These are phyloP conservation scores for Hybognathus amarus DNA, from an alignment of 2,797 vertebrate genomes.

Conservation along the genomic window DNA sequence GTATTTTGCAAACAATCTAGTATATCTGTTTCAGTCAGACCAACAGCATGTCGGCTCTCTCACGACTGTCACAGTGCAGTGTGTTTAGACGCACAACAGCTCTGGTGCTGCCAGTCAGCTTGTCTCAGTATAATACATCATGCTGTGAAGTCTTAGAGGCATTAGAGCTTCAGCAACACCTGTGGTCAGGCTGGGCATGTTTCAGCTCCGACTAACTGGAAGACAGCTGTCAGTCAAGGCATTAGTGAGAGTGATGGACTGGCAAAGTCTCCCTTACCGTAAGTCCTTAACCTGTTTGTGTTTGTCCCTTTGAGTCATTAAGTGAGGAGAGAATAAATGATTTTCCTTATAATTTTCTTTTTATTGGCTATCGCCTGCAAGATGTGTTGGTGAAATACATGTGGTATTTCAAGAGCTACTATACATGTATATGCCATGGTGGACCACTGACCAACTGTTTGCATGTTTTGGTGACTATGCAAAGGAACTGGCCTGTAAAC, in stretches of 20 bases:
- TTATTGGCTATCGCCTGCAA: background rate
- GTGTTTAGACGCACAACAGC: background rate
- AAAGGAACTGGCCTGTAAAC: background rate
- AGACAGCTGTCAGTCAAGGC: background rate
- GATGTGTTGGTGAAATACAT: background rate
- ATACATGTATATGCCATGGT: background rate
- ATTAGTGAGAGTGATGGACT: background rate
- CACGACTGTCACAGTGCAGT: background rate
- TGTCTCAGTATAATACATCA: background rate
- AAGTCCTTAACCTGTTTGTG: background rate
- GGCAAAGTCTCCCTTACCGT: background rate
- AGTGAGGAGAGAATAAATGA: background rate
- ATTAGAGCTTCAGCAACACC: background rate
- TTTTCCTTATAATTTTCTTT: background rate
- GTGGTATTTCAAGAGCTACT: background rate
- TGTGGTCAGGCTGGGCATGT: background rate
- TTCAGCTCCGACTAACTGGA: background rate
- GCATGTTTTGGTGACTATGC: background rate
- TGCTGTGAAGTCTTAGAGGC: background rate
- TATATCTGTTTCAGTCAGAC: conserved; percentile 7
- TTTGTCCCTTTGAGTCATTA: background rate
- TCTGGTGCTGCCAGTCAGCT: background rate
- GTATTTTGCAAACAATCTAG: background rate
- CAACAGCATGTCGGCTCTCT: background rate
- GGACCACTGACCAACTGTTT: background rate